Base-by-base conservation (phyloP, 30 jellyfish, hydroid and myxozoan genomes). In the Clytia hemisphaerica region DNA sequence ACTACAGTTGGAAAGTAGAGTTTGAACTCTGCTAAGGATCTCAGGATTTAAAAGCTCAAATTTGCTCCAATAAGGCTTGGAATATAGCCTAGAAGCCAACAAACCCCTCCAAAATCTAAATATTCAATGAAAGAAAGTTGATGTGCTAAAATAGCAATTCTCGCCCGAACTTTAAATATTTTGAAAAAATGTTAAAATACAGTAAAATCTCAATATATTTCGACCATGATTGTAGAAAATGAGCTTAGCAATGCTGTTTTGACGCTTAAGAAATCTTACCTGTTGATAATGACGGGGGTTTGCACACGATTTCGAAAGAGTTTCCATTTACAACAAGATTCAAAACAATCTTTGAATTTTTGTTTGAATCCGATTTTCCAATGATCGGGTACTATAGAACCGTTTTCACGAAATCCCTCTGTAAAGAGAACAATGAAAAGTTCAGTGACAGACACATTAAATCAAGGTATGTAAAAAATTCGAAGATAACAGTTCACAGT, bases 331-430 rank as follows among this genome's bases (percentile, higher is more conserved):
- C 58, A 27, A 16, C 57, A 29, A 16, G 80, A 9, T 54, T 29
- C 32, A 18, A 54, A 19, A 4, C 9, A 14, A 35, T 72, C 84
- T 35, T 72, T 72, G 18, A 72, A 5, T 0, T 14, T 15, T n/a
- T 54, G 77, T 33, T n/a, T 38, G 24, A 27, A 16, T 4, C 65
- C 26, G 53, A 38, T 24, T 36, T 72, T 32, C 84, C 84, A 72
- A 57, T 54, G 37, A n/a, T 72, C 82, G 5, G 84, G 84, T 24
- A 72, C 81, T 1, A 54, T 24, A 5, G 28, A 79, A 24, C 80
- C 82, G 4, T 60, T 28, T 49, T 51, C 42, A 19, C 84, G 60
- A 32, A 51, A 21, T 10, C 84, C 84, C 15, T 72, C 84, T 72
- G 36, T 29, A 24, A 31, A 29, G 16, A 60, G 65, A 12, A 34